phyloP scores from a whole-genome alignment of 2,113 vertebrate genomes.

The Gavialis gangeticus region DNA sequence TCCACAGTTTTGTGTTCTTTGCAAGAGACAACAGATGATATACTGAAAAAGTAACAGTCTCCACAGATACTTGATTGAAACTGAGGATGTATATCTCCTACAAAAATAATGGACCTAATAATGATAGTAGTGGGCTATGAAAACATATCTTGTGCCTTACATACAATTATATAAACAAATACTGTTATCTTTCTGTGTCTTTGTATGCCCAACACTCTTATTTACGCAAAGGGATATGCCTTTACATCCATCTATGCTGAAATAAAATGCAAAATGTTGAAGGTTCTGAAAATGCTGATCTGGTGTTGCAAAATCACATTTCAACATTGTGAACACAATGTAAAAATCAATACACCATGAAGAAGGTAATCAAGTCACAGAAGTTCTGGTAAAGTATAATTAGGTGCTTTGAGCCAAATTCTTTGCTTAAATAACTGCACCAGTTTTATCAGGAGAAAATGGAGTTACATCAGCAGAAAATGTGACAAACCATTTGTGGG shows the following conservation, averaged over 20 bases:
- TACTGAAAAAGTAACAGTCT: not conserved
- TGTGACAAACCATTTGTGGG: not conserved
- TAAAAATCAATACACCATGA: not conserved
- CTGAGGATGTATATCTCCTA: not conserved
- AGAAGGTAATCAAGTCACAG: not conserved
- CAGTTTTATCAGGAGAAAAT: not conserved
- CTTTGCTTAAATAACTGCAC: not conserved
- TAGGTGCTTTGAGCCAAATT: not conserved
- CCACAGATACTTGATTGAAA: not conserved
- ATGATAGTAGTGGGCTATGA: not conserved
- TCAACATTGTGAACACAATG: not conserved
- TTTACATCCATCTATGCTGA: not conserved
- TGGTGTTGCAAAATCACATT: not conserved
- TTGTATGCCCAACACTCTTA: not conserved
- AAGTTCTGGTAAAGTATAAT: not conserved
- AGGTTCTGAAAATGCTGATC: not conserved
- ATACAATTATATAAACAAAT: not conserved
- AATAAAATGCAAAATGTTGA: not conserved
- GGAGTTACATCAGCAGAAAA: not conserved
- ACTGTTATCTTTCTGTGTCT: too few species aligned
- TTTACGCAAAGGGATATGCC: not conserved
- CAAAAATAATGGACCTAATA: not conserved
- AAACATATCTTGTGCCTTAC: not conserved
- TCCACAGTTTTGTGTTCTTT: not conserved
- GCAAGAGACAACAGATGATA: not conserved